Percentiles rank a stretch among this genome's conserved stretches.
Conservation (phyloP, 2,113 vertebrate genomes). For the Megaceryle maxima region DNA sequence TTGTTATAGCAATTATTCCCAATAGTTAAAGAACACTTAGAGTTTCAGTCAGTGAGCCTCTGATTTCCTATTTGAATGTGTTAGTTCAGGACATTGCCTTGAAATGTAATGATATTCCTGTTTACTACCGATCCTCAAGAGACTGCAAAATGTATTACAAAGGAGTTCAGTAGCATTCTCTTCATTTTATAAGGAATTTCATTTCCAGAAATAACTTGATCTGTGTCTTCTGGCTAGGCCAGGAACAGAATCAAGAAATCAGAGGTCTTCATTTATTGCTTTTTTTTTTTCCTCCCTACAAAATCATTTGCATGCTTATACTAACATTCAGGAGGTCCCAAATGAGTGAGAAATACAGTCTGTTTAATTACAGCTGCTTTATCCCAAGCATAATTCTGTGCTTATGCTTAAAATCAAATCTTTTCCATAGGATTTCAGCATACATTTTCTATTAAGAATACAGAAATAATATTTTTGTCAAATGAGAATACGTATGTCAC, state of each 20-base stretch:
- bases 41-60: background rate
- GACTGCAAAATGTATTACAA: background rate
- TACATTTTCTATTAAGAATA: background rate
- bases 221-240: background rate
- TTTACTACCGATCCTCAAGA: background rate
- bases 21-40: background rate
- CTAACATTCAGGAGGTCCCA: background rate
- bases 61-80: background rate
- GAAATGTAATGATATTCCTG: background rate
- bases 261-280: accelerated
- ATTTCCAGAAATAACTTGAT: background rate
- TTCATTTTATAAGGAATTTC: background rate
- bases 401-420: background rate
- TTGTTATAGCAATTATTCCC: slow-evolving; percentile 10
- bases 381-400: background rate
- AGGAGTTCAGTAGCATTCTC: background rate
- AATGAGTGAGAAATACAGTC: background rate
- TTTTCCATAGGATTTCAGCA: background rate
- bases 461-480: background rate
- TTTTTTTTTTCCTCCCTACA: accelerated
- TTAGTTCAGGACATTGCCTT: background rate
- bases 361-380: background rate
- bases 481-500: background rate
- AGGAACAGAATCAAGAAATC: background rate
- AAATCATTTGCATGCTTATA: background rate